phyloP scores from a whole-genome alignment of 2,113 vertebrate species.

The Physeter macrocephalus region DNA sequence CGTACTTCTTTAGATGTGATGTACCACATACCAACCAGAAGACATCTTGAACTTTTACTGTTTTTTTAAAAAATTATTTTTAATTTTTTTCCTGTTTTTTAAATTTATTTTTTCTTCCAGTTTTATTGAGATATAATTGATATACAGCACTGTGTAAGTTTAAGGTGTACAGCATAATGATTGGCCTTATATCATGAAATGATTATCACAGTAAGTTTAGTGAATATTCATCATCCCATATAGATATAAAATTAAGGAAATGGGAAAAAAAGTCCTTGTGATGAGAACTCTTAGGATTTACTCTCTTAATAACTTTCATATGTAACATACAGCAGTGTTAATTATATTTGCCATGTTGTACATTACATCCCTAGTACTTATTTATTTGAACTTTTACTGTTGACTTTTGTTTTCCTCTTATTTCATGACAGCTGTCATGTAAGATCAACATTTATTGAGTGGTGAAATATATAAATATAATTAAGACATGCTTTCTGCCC shows the following conservation, averaged over 20 bases:
- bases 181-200: background rate
- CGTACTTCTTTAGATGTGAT: background rate
- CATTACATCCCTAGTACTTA: background rate
- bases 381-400: background rate
- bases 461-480: background rate
- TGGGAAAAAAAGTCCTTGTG: background rate
- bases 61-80: background rate
- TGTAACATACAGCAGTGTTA: background rate
- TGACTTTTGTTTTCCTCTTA: conserved; percentile 1
- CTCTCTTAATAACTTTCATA: background rate
- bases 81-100: background rate
- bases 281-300: background rate
- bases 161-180: background rate
- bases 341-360: background rate
- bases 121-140: background rate
- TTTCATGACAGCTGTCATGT: background rate
- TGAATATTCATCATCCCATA: background rate
- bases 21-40: background rate
- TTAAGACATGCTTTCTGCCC: background rate
- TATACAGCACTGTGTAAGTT: background rate
- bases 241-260: background rate
- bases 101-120: background rate
- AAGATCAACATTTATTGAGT: background rate
- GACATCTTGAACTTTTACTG: background rate
- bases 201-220: background rate